Percentiles rank a stretch among this genome's conserved stretches.
phyloP scores from a whole-genome alignment of 2,113 vertebrate species.

The Lynx canadensis region DNA sequence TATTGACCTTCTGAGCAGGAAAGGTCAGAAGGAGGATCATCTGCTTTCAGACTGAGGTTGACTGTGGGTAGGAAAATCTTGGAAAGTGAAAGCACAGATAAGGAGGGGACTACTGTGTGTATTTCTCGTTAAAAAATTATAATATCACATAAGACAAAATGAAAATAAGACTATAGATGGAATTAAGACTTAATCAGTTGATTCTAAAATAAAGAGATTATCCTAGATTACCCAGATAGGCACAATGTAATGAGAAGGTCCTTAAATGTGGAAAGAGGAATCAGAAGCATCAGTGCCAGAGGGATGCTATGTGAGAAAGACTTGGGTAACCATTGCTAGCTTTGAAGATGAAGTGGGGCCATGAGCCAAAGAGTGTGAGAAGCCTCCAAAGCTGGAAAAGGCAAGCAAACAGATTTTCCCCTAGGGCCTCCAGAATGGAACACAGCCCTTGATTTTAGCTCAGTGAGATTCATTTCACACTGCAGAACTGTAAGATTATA shows the following conservation, averaged over 20 bases:
- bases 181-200: background rate
- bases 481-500: background rate
- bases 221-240: background rate
- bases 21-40: background rate
- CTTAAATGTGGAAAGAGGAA: background rate
- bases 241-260: background rate
- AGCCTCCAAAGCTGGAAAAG: background rate
- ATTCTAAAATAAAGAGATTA: background rate
- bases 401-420: background rate
- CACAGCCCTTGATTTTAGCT: background rate
- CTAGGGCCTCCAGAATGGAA: background rate
- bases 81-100: background rate
- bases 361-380: background rate
- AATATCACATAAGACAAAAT: background rate
- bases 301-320: background rate
- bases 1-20: background rate
- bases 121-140: background rate
- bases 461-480: background rate
- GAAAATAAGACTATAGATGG: background rate
- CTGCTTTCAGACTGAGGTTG: background rate
- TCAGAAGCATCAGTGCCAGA: background rate
- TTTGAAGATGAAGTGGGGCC: background rate
- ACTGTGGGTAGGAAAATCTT: background rate
- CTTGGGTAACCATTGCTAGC: background rate
- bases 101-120: background rate